Base-by-base conservation (phyloP, 2,113 vertebrate species). In the Anolis carolinensis region DNA sequence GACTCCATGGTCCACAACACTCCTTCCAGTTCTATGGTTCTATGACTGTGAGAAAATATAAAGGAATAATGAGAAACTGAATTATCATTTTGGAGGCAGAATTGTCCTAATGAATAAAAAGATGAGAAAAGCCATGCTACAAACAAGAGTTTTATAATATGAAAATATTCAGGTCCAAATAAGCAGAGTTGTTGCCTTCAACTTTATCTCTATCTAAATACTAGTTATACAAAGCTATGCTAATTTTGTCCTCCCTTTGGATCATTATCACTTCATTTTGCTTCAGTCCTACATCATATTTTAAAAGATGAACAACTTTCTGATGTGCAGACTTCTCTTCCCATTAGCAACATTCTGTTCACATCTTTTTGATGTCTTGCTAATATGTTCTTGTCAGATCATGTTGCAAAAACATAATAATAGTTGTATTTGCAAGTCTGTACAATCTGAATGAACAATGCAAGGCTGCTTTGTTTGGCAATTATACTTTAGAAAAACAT, bases 1-100 rank as follows among this genome's bases (percentile, higher is more conserved):
- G 55, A 59, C 14, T 16, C 55, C 14, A 16, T 59, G 11, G 13
- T 18, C 55, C 4, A 59, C 18, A 18, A 59, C 14, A 16, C 11
- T 3, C 14, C 1, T 18, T 59, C 55, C 55, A 20, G 55, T 18
- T 59, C 55, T 59, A 59, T 59, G 14, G 16, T 59, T 59, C 27
- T 30, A 25, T 30, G 7, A 20, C 23, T 75, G 48, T 75, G 25
- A 44, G 39, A 75, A 77, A 21, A 79, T 18, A 0, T 25, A 0
- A 21, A 30, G 1, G 3, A 55, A 1, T 0, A 21, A 70, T 21
- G 44, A 23, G 36, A 76, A 36, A 16, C 0, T 0, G 0, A 0
- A 44, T 0, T 27, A 50, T 0, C 1, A 13, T 44, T 14, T 1
- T 0, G 34, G 4, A 70, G 0, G 62, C 25, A 85, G 44, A 85